phyloP scores from a whole-genome alignment of 2,113 vertebrate species.

The Sebastes fasciatus region DNA sequence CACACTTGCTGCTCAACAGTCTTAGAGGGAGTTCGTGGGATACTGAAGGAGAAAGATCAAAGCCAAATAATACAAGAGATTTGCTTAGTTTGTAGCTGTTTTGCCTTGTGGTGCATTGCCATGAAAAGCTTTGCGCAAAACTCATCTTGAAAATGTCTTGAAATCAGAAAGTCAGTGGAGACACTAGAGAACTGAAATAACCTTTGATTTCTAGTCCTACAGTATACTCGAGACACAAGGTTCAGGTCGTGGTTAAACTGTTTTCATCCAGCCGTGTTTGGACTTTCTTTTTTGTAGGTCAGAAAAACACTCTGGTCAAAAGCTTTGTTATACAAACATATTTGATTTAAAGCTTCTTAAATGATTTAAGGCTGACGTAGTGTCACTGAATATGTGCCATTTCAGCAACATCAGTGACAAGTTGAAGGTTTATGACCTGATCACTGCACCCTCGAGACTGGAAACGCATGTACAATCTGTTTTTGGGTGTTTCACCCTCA shows the following conservation, averaged over 20 bases:
- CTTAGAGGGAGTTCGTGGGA: not conserved
- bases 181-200: slow-evolving; percentile 1
- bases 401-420: not conserved
- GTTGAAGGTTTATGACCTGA: not conserved
- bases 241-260: not conserved
- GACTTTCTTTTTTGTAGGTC: not conserved
- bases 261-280: not conserved
- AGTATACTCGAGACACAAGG: not conserved
- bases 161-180: not conserved
- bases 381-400: slow-evolving; percentile 2
- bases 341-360: not conserved
- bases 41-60: slow-evolving; percentile 22
- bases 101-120: not conserved
- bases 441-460: not conserved
- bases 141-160: slow-evolving; percentile 10
- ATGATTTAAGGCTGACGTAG: not conserved
- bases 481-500: not conserved
- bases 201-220: not conserved
- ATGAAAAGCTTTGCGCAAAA: not conserved
- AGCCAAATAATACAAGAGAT: slow-evolving; percentile 20
- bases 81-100: slow-evolving; percentile 21
- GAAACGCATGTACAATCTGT: not conserved
- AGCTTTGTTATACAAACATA: not conserved
- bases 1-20: slow-evolving; percentile 20
- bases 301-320: not conserved